Evolutionary conservation across 1,140 invertebrate genomes (phyloP), one percentile per base, ranked within the genome.

Genomic region (Hypsibius dujardini): DNA sequence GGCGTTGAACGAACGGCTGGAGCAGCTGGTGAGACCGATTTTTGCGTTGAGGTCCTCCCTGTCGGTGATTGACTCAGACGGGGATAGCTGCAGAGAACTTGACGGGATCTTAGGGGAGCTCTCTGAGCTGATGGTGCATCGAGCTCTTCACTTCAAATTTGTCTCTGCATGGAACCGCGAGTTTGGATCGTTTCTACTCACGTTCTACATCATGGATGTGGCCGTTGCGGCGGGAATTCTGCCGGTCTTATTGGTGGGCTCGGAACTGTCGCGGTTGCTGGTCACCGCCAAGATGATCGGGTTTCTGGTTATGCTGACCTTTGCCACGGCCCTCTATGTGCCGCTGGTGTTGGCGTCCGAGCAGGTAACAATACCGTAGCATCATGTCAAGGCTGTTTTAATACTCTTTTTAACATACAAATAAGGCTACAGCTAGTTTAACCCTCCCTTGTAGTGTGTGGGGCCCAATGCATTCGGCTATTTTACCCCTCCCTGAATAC

Each of bases 251-350:
- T 7, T 56, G 50, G 7, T n/a, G 7, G 50, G 50, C 50, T 12
- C 50, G 7, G 50, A 56, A 56, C 7, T 7, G 50, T 56, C 50
- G n/a, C 50, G 50, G n/a, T 56, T 12, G 7, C 7, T 56, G 50
- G 50, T 56, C 7, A n/a, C 50, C 7, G 50, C 50, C 7, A 56
- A 56, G 50, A 7, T 56, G n/a, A 56, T 56, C 7, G 50, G 50
- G 7, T 56, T n/a, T 56, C 7, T 56, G 7, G 50, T 7, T 7
- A 12, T 56, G 7, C 7, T 56, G 7, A 56, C 50, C 50, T 56
- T 56, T 56, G 50, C 50, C 50, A 56, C 50, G 50, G 50, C 50
- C 50, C n/a, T 56, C 7, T 56, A 56, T n/a, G 50, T n/a, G n/a
- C 50, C 50, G 50, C 50, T 56, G n/a, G 50, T n/a, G n/a, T n/a